Conservation (phyloP, 2,797 vertebrate genomes). For the Sylvilagus floridanus region DNA sequence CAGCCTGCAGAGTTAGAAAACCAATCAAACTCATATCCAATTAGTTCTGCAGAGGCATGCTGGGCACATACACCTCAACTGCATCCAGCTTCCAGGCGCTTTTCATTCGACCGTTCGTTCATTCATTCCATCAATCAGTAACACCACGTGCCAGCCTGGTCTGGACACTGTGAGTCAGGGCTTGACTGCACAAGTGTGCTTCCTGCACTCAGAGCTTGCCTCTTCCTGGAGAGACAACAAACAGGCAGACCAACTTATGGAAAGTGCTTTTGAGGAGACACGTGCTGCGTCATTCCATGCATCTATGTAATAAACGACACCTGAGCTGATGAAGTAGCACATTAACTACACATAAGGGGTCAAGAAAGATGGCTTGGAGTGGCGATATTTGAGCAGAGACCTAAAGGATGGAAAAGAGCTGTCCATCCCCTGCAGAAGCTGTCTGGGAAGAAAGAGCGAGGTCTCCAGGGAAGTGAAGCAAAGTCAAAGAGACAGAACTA, state of each 20-base stretch:
- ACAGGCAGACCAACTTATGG: neutral
- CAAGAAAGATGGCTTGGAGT: neutral
- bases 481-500: neutral
- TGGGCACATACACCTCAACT: neutral
- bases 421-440: neutral
- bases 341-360: neutral
- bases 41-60: accelerated
- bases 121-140: too few relatives aligned
- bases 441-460: accelerated
- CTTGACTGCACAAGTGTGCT: accelerated
- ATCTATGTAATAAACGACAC: neutral
- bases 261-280: neutral
- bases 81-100: accelerated
- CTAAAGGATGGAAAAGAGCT: neutral
- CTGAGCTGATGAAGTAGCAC: neutral
- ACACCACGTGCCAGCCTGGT: accelerated
- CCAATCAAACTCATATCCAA: neutral
- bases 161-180: accelerated
- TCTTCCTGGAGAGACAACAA: neutral
- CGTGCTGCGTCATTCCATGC: neutral
- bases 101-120: neutral
- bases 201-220: neutral
- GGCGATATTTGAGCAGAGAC: neutral
- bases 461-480: neutral
- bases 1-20: neutral